Percentiles rank a stretch among this genome's conserved stretches.
Evolutionary conservation across 2,113 vertebrate genomes (phyloP).

Genomic region (Ibidorhyncha struthersii): DNA sequence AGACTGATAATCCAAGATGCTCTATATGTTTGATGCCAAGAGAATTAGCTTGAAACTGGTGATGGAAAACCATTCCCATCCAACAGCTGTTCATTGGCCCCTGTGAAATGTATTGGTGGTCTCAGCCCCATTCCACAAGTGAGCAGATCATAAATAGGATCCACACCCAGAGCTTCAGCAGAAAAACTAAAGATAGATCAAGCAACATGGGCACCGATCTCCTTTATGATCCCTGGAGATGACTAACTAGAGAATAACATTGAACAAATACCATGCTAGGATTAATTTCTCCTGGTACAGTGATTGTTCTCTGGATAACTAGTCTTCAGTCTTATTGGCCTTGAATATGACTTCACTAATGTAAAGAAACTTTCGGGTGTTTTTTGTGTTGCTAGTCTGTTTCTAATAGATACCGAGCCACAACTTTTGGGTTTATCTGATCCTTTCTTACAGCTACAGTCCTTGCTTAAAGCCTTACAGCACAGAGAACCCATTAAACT

Average conservation of each 20-base stretch:
- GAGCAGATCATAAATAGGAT: background rate
- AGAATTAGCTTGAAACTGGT: background rate
- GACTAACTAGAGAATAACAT: background rate
- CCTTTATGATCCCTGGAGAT: background rate
- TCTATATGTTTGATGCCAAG: background rate
- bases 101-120: background rate
- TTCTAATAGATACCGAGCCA: background rate
- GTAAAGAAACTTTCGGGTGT: background rate
- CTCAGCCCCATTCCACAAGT: background rate
- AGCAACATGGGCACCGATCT: background rate
- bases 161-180: background rate
- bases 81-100: background rate
- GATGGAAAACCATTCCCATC: background rate
- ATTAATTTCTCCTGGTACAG: background rate
- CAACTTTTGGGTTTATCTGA: background rate
- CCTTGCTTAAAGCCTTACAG: background rate
- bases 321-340: background rate
- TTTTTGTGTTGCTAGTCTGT: background rate
- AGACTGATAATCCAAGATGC: background rate
- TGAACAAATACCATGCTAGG: background rate
- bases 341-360: background rate
- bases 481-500: background rate
- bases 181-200: background rate
- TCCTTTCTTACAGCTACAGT: background rate
- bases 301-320: background rate